phyloP scores from a whole-genome alignment of 1,140 invertebrate species.

The Bombus consobrinus region DNA sequence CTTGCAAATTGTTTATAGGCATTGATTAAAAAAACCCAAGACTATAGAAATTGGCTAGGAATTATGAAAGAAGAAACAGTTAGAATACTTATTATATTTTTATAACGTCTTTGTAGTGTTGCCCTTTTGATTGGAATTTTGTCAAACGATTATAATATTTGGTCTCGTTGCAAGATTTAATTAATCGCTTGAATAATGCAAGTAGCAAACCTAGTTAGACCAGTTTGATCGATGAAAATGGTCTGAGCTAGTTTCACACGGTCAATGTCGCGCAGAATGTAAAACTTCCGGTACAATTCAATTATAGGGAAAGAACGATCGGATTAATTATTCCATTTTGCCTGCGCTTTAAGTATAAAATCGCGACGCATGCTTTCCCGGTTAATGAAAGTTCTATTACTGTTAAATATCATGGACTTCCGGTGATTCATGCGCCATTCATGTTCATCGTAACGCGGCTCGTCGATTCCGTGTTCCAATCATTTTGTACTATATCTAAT shows the following conservation, averaged over 20 bases:
- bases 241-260: neutral
- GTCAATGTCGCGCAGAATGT: neutral
- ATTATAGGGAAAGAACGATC: neutral
- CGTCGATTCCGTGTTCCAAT: neutral
- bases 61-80: no score
- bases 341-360: neutral
- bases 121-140: neutral
- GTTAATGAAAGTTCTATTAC: neutral
- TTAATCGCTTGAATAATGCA: neutral
- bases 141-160: neutral
- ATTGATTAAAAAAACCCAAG: no score
- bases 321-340: neutral
- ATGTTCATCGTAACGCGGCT: neutral
- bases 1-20: no score
- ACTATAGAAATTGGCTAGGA: no score
- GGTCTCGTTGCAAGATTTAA: neutral
- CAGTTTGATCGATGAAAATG: neutral
- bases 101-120: neutral
- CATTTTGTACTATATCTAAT: neutral
- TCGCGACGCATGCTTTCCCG: neutral
- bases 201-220: neutral
- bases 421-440: neutral
- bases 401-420: constrained; percentile 4
- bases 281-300: neutral
- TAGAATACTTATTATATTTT: neutral